Evolutionary conservation across 2,797 vertebrate genomes (phyloP), one percentile per base, ranked within the genome.

Genomic region (Danio tinwini): DNA sequence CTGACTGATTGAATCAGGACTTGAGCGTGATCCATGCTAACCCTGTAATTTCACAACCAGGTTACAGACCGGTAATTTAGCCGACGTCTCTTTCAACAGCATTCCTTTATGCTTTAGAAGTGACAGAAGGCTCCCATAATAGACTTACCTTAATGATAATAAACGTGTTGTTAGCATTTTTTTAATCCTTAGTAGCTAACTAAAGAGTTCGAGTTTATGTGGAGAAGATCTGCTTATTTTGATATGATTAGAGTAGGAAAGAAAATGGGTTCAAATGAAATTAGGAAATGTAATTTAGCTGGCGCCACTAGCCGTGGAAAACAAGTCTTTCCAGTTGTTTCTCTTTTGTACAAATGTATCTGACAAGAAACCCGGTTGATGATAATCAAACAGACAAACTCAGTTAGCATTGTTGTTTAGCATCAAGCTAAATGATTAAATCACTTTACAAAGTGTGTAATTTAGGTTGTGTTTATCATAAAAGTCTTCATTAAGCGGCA

Each of bases 11-110:
- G 76, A 85, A 80, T 78, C 81, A 69, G 50, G 58, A 47, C 69
- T 63, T 68, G 14, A 76, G 65, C 29, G 12, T 55, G 64, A 84
- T 76, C 77, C 50, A 37, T 62, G 52, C 74, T 58, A 76, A 45
- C 68, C 58, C 49, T 82, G 83, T 86, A 81, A 86, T 79, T 85
- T 45, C 64, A 77, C 68, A 68, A 53, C 71, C 74, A 68, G 72
- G 40, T 78, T 76, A 14, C 67, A 49, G 70, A 76, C 81, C 58
- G 80, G 68, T 86, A 82, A 86, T 86, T 86, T 75, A 69, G 21
- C 77, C 61, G 49, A 63, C 19, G 42, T 39, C 39, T 75, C 47
- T 85, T 61, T 74, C 62, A 19, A 7, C 14, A 12, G 7, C 77
- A 7, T 13, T 44, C n/a, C n/a, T 39, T 58, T 61, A 13, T 65